Percentiles rank a stretch among this genome's conserved stretches.
phyloP scores from a whole-genome alignment of 2,113 vertebrate genomes.

The Zosterops borbonicus region DNA sequence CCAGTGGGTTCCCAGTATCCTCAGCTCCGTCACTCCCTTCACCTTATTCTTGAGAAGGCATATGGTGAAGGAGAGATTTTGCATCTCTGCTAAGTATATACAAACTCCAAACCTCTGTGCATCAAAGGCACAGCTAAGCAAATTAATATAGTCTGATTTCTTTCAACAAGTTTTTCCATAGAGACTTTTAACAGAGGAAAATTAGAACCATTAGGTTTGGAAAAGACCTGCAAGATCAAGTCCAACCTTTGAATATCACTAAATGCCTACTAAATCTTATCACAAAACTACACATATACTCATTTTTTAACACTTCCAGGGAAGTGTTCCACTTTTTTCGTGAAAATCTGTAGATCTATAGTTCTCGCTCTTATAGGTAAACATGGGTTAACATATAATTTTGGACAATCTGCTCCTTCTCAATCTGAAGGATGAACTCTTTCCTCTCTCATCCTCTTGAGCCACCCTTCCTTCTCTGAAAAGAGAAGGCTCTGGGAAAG shows the following conservation, averaged over 20 bases:
- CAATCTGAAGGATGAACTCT: background rate
- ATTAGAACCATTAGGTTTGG: background rate
- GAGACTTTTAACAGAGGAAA: background rate
- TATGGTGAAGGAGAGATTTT: background rate
- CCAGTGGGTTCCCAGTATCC: background rate
- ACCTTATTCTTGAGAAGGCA: background rate
- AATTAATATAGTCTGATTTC: background rate
- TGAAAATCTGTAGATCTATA: background rate
- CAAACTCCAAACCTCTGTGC: background rate
- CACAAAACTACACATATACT: background rate
- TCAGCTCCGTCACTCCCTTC: background rate
- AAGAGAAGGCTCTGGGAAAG: too few relatives aligned
- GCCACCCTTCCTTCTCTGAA: background rate
- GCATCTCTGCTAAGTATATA: background rate
- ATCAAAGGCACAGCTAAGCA: background rate
- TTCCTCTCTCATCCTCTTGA: background rate
- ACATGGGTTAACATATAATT: background rate
- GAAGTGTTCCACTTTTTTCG: background rate
- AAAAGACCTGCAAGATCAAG: background rate
- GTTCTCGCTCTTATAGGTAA: background rate
- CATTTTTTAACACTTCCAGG: background rate
- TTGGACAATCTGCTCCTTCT: background rate
- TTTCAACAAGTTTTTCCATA: background rate
- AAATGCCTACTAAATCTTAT: background rate
- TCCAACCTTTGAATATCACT: background rate